These are phyloP conservation scores for Kryptolebias marmoratus DNA, from an alignment of 2,113 vertebrate genomes.

Conservation along the genomic window DNA sequence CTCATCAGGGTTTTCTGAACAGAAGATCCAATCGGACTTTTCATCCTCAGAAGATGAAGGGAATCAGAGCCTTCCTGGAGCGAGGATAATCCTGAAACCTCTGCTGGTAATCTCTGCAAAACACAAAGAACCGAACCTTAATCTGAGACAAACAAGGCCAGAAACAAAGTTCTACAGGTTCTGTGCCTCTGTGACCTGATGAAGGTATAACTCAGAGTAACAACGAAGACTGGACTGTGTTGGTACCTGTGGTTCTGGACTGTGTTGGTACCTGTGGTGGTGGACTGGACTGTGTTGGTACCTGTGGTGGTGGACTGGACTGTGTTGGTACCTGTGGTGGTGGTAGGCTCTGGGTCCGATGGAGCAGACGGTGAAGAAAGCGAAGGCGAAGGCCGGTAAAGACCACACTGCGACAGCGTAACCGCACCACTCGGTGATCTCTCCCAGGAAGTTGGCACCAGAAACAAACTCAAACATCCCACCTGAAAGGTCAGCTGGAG, in stretches of 20 bases:
- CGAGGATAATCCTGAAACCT: slow-evolving; percentile 90
- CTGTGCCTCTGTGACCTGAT: not conserved
- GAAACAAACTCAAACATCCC: slow-evolving; percentile 90
- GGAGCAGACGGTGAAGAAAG: slow-evolving; percentile 87
- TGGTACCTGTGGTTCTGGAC: slow-evolving; percentile 85
- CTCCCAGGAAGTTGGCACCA: slow-evolving; percentile 93
- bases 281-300: slow-evolving; percentile 70
- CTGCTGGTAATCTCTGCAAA: slow-evolving; percentile 87
- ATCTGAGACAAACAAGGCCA: not conserved
- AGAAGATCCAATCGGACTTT: too few relatives aligned
- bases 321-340: slow-evolving; percentile 87
- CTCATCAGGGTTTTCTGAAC: too few relatives aligned
- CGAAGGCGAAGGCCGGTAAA: slow-evolving; percentile 85
- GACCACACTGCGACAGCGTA: slow-evolving; percentile 90
- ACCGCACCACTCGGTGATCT: slow-evolving; percentile 94
- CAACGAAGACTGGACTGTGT: too few relatives aligned
- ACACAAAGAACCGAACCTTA: not conserved
- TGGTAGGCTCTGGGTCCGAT: slow-evolving; percentile 88
- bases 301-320: slow-evolving; percentile 86
- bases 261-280: slow-evolving; percentile 87
- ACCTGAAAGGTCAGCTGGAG: slow-evolving; percentile 51
- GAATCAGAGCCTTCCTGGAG: slow-evolving; percentile 90
- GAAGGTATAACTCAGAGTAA: too few relatives aligned
- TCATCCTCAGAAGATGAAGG: slow-evolving; percentile 86
- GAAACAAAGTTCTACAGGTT: not conserved